Base-by-base conservation (phyloP, 2,888 invertebrate species). In the Nomada flava region DNA sequence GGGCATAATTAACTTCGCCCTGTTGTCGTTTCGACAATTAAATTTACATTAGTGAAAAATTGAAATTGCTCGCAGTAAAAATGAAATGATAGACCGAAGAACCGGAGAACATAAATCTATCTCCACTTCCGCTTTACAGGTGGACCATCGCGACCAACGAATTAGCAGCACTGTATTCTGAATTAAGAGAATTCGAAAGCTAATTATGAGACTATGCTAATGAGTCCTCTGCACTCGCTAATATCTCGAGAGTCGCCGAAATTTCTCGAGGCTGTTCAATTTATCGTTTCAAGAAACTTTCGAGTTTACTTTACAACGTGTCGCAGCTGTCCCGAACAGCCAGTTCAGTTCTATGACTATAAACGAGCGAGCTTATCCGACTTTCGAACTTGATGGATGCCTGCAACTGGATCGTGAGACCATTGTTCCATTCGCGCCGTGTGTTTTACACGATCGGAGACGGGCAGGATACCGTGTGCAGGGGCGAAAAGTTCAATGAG, bases 351-450 rank as follows among this genome's bases (percentile, higher is more conserved):
- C 18, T 36, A 71, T n/a, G 42, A 15, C 29, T 13, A 1, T 11
- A 2, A 13, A 18, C 20, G 18, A 73, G 47, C 44, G 15, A 47
- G n/a, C 2, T 7, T 7, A 36, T 44, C n/a, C 36, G 2, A 29
- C 57, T 67, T 57, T 73, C 73, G 47, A 73, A 57, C 29, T 47
- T 57, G 57, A 67, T 36, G 57, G 47, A 47, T 36, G 64, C 26
- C n/a, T 7, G n/a, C 18, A 57, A 47, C 9, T 57, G 67, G 73
- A 36, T 57, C 73, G 65, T 29, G 20, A 57, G 29, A 57, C 2
- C 44, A 57, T 67, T 67, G 47, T 73, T 42, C 20, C 47, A 7
- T 5, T 29, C 11, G 7, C 5, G 2, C 7, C n/a, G 9, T 15
- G 26, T 50, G 67, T 47, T 65, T 57, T 23, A 36, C 20, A 20